Percentiles rank a stretch among this genome's conserved stretches.
Evolutionary conservation across 2,113 vertebrate species (phyloP).

Genomic region (Pelecanoides urinatrix): DNA sequence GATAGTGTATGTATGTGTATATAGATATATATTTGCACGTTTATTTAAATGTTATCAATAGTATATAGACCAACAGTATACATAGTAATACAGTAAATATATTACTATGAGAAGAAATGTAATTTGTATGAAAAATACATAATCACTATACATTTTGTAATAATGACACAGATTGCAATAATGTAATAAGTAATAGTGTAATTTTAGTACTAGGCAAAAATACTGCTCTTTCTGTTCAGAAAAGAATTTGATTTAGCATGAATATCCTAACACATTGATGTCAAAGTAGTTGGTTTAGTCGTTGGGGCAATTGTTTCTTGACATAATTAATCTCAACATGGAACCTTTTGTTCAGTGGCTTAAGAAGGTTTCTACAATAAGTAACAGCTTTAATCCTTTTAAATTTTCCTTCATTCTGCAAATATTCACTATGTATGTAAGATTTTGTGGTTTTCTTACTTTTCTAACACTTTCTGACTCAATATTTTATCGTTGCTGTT

Average conservation of each 20-base stretch:
- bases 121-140: background rate
- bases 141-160: background rate
- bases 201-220: background rate
- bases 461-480: background rate
- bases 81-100: background rate
- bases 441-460: background rate
- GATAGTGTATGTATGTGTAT: background rate
- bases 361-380: background rate
- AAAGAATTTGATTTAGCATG: background rate
- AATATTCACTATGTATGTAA: background rate
- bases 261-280: accelerated
- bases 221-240: background rate
- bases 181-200: background rate
- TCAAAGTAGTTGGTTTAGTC: background rate
- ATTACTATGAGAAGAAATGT: background rate
- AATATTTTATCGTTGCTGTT: background rate
- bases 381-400: background rate
- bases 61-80: background rate
- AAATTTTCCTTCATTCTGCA: background rate
- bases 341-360: background rate
- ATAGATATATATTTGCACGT: background rate
- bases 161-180: background rate
- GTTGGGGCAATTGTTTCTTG: background rate
- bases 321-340: background rate
- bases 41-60: background rate